Evolutionary conservation across 2,888 invertebrate species (phyloP), one percentile per base, ranked within the genome.

Genomic region (Platycheirus albimanus): DNA sequence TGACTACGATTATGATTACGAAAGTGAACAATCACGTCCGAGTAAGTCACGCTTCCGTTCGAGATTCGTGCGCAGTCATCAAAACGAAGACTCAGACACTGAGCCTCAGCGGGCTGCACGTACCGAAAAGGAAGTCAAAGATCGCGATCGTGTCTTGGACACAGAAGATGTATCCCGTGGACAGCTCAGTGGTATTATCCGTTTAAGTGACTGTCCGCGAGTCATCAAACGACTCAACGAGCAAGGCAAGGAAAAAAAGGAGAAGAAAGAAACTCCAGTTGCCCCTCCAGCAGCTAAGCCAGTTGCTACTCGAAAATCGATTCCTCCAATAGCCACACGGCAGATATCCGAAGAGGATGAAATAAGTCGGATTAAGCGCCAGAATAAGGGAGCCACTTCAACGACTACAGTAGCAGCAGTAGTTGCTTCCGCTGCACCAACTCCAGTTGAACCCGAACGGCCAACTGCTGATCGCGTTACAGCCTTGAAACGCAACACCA

Each of bases 331-430:
- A n/a, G 92, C 96, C 8, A 93, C 94, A 56, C 93, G 96, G 79
- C 96, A 97, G 90, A 93, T 95, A 85, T 96, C 96, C 89, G 97
- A 97, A 91, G 97, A 97, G 87, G 97, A 97, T 88, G 98, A 98
- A 90, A 96, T 97, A 84, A 93, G 95, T 8, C 94, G 95, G 87
- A 95, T 96, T 85, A 97, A 97, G 91, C 95, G 95, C 88, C 96
- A 96, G 91, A 97, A 96, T 88, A 97, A 97, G 90, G 93, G 92
- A 71, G 94, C 94, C 17, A 93, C 94, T 20, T 92, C 94, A 10
- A 93, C 94, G 17, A 89, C 91, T 6, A 85, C 89, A 7, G 86
- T 91, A 3, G 70, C 87, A 24, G 88, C 91, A 52, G 86, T n/a
- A n/a, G n/a, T n/a, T n/a, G n/a, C n/a, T n/a, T n/a, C 86, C 3